A percentile compares a stretch with the other conserved stretches of the same genome.
Evolutionary conservation across 2,888 invertebrate genomes (phyloP).

Genomic region (Trichopria drosophilae): DNA sequence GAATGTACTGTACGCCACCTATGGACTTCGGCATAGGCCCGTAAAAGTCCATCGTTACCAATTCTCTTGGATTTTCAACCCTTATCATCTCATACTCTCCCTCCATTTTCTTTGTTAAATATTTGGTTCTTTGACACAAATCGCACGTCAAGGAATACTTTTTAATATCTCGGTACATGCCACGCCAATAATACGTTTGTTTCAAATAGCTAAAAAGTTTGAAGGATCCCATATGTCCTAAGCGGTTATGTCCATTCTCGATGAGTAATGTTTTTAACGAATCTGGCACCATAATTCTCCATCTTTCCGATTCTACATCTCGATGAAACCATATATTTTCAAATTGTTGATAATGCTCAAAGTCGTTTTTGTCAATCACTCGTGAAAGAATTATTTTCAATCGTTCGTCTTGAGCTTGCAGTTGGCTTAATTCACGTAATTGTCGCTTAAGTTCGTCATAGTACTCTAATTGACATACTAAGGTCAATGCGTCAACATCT

Average conservation of each 20-base stretch:
- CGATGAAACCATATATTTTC: too few species aligned
- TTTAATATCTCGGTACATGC: slow-evolving; percentile 5
- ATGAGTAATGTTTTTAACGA: background rate
- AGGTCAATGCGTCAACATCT: too few species aligned
- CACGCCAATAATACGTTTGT: slow-evolving; percentile 7
- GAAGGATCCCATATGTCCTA: slow-evolving; percentile 10
- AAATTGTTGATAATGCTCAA: too few species aligned
- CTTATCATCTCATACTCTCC: slow-evolving; percentile 12
- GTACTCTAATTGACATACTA: too few species aligned
- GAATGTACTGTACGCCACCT: slow-evolving; percentile 11
- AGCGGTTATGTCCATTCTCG: slow-evolving; percentile 14
- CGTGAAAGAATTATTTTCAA: too few species aligned
- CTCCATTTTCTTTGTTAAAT: slow-evolving; percentile 9
- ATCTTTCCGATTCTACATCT: too few species aligned
- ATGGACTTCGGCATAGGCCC: slow-evolving; percentile 21
- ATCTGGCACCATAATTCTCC: too few species aligned
- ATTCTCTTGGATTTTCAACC: slow-evolving; percentile 3
- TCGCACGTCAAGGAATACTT: slow-evolving; percentile 21
- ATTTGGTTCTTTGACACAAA: slow-evolving; percentile 31
- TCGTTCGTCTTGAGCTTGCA: too few species aligned
- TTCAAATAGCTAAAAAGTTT: background rate
- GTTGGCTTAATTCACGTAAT: too few species aligned
- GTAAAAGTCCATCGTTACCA: slow-evolving; percentile 24
- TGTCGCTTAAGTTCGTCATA: too few species aligned
- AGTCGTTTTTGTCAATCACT: too few species aligned